phyloP scores from a whole-genome alignment of 2,888 invertebrate genomes.

The Spodoptera picta region DNA sequence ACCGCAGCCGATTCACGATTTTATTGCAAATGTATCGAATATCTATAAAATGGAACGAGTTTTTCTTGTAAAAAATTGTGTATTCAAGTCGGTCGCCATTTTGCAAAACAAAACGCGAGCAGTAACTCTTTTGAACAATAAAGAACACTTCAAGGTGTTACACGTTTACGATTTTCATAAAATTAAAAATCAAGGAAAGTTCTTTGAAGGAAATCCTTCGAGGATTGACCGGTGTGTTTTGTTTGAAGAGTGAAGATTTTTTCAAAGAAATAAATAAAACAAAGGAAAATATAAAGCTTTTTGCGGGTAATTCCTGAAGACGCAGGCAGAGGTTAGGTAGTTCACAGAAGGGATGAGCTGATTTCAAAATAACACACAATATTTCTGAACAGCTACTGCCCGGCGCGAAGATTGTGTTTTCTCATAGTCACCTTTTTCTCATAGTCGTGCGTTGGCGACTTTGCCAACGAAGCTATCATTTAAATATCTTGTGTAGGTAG shows the following conservation, averaged over 20 bases:
- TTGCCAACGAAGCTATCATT: no score
- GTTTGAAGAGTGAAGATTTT: background rate
- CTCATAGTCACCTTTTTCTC: no score
- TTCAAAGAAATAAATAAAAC: background rate
- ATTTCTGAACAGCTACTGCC: no score
- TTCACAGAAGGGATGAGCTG: no score
- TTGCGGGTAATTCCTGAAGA: no score
- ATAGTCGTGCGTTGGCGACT: no score
- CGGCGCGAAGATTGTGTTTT: no score
- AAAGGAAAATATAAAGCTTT: no score
- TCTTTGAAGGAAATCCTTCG: constrained; percentile 9
- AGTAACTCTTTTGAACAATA: constrained; percentile 46
- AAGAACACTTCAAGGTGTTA: constrained; percentile 24
- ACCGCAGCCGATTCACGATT: constrained; percentile 37
- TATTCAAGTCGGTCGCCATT: constrained; percentile 33
- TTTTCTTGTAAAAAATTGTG: constrained; percentile 33
- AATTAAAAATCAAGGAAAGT: constrained; percentile 26
- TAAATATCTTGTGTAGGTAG: no score
- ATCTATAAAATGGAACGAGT: constrained; percentile 33
- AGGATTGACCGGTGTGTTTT: constrained; percentile 6
- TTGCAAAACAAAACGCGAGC: constrained; percentile 31
- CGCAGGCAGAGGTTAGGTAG: no score
- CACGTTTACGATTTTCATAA: constrained; percentile 41
- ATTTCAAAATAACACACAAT: no score
- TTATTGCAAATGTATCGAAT: constrained; percentile 32